A percentile compares a stretch with the other conserved stretches of the same genome.
These are phyloP conservation scores for Craterocephalus amniculus DNA, from an alignment of 2,797 vertebrate species.

Conservation along the genomic window DNA sequence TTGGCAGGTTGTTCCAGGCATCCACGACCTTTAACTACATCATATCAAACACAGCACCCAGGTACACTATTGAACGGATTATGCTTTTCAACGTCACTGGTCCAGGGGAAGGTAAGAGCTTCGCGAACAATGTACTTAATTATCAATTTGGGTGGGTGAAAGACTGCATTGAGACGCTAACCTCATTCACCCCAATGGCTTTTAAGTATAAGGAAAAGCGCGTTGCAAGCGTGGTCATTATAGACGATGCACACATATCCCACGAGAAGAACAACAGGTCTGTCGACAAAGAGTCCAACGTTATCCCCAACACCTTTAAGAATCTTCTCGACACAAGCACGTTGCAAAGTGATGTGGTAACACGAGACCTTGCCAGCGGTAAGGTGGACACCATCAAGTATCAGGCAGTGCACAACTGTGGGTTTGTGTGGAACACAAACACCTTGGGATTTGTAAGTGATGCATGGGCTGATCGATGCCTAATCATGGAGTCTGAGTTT, in stretches of 20 bases:
- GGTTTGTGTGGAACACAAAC: conserved; percentile 32
- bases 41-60: conserved; percentile 14
- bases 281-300: background rate
- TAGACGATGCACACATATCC: conserved; percentile 14
- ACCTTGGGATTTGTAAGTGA: conserved; percentile 28
- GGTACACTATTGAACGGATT: conserved; percentile 17
- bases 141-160: background rate
- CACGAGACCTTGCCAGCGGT: background rate
- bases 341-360: background rate
- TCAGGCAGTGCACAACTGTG: conserved; percentile 20
- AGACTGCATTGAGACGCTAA: background rate
- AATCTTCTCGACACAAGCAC: conserved; percentile 26
- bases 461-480: conserved; percentile 5
- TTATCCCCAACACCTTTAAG: conserved; percentile 32
- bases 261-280: conserved; percentile 21
- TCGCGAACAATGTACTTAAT: background rate
- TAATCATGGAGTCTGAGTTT: conserved; percentile 24
- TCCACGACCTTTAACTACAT: conserved; percentile 13
- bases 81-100: conserved; percentile 31
- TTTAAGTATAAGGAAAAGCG: conserved; percentile 34
- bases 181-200: conserved; percentile 17
- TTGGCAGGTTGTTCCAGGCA: background rate
- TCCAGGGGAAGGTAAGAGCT: conserved; percentile 19
- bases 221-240: conserved; percentile 16
- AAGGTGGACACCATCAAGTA: conserved; percentile 2